These are phyloP conservation scores for Jaculus jaculus DNA, from an alignment of 2,113 vertebrate genomes.

Conservation along the genomic window DNA sequence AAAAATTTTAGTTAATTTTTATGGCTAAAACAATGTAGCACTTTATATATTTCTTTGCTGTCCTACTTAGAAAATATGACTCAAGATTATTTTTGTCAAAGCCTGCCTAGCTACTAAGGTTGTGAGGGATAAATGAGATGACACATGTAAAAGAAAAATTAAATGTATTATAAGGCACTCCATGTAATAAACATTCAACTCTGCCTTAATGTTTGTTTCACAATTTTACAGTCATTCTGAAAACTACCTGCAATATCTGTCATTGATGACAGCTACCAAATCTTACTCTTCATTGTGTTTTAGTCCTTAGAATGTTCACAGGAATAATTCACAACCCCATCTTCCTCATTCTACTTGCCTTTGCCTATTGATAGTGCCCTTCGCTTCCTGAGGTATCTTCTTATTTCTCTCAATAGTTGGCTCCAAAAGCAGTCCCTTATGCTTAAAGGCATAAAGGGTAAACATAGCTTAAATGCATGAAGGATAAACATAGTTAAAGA, in stretches of 20 bases:
- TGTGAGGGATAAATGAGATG: background rate
- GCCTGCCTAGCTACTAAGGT: background rate
- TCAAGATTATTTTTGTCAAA: constrained; percentile 9
- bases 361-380: background rate
- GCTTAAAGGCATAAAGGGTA: background rate
- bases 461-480: no score
- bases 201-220: background rate
- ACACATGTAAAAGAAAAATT: background rate
- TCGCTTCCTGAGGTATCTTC: background rate
- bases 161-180: background rate
- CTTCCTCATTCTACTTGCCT: background rate
- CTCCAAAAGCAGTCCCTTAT: background rate
- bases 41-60: background rate
- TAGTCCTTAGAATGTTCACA: background rate
- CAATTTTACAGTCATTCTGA: constrained; percentile 29
- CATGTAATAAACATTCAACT: background rate
- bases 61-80: background rate
- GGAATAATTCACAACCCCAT: background rate
- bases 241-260: background rate
- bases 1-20: background rate
- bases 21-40: background rate
- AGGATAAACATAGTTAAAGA: background rate
- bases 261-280: background rate
- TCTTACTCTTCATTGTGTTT: background rate
- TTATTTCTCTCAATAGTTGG: background rate